These are phyloP conservation scores for Rhinogobio ventralis DNA, from an alignment of 2,797 vertebrate species.

Conservation along the genomic window DNA sequence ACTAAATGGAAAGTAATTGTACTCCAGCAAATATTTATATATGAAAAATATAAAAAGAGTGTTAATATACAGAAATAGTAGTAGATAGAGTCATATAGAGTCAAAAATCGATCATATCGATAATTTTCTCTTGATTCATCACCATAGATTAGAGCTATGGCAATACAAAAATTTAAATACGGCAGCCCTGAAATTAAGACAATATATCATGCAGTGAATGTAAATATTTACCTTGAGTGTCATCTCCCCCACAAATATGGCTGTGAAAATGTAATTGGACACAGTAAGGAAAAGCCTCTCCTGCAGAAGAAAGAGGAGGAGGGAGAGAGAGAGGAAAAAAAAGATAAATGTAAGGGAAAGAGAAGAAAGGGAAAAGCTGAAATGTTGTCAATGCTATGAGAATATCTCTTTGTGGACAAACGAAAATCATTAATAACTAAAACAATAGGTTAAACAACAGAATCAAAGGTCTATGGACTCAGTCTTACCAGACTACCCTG, in stretches of 20 bases:
- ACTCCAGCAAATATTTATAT: not conserved
- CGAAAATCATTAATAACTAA: not conserved
- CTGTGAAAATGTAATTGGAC: conserved; percentile 99
- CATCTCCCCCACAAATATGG: conserved; percentile 97
- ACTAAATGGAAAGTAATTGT: not conserved
- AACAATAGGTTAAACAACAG: not conserved
- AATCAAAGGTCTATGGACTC: not conserved
- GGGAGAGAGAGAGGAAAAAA: not conserved
- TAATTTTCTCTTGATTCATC: not conserved
- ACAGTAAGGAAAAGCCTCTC: conserved; percentile 96
- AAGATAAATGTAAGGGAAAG: conserved; percentile 8
- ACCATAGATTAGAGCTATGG: not conserved
- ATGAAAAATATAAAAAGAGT: not conserved
- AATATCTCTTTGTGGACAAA: not conserved
- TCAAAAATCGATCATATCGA: too few species aligned
- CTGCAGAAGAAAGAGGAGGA: conserved; percentile 69
- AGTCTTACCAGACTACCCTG: conserved; percentile 86
- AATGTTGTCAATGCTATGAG: not conserved
- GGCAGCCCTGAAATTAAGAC: not conserved
- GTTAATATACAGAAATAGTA: not conserved
- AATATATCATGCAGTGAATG: conserved; percentile 7
- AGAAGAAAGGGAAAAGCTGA: not conserved
- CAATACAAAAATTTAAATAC: not conserved
- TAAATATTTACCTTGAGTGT: conserved; percentile 89
- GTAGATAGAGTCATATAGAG: too few species aligned